Evolutionary conservation across 23 tunicate species (phyloP).

Genomic region (Ascidia mentula): DNA sequence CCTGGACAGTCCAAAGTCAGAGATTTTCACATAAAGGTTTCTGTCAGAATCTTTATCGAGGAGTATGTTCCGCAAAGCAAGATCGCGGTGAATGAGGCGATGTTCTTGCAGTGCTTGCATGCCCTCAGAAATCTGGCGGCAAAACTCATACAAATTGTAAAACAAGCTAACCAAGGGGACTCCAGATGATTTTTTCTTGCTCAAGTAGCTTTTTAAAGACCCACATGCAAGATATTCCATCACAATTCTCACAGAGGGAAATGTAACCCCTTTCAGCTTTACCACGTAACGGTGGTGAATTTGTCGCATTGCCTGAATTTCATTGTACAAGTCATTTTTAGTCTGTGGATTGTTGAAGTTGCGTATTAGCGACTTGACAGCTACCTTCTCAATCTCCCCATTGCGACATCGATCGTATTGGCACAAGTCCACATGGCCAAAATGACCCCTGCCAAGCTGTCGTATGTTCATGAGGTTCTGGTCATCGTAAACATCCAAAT

Average conservation of each 20-base stretch:
- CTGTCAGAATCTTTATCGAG: constrained; percentile 41
- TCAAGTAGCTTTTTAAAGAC: constrained; percentile 38
- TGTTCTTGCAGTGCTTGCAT: constrained; percentile 73
- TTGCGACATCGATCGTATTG: constrained; percentile 36
- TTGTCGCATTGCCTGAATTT: constrained; percentile 85
- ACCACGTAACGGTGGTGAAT: constrained; percentile 69
- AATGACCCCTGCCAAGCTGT: constrained; percentile 72
- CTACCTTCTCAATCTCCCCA: constrained; percentile 47
- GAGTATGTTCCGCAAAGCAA: constrained; percentile 79
- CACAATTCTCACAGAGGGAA: constrained; percentile 75
- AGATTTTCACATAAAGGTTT: constrained; percentile 56
- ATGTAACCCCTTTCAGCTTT: constrained; percentile 54
- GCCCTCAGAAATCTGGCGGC: constrained; percentile 82
- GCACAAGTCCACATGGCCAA: constrained; percentile 82
- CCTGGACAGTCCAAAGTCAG: constrained; percentile 89
- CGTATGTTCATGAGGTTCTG: constrained; percentile 35
- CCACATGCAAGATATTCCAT: constrained; percentile 76
- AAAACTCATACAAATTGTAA: constrained; percentile 27
- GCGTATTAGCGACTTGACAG: constrained; percentile 59
- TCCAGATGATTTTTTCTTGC: background rate
- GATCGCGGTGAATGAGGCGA: constrained; percentile 73
- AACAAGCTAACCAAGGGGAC: constrained; percentile 13
- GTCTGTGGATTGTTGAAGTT: constrained; percentile 22
- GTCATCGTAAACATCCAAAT: constrained; percentile 63
- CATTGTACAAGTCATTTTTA: constrained; percentile 52